phyloP scores from a whole-genome alignment of 2,888 invertebrate species.

The Polyommatus iphigenia region DNA sequence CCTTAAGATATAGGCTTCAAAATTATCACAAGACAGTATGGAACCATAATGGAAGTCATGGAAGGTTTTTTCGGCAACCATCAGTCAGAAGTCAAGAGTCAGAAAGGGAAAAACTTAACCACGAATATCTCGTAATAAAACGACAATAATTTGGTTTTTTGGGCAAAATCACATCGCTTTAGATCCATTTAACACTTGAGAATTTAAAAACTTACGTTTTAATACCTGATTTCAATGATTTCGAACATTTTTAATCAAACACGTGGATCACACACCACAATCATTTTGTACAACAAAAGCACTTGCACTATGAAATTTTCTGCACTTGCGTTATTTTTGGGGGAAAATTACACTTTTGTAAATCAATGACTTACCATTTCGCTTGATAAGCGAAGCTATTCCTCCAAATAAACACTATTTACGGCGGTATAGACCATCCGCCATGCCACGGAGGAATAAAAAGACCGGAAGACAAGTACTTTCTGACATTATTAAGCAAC shows the following conservation, averaged over 20 bases:
- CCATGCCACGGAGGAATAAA: slow-evolving; percentile 80
- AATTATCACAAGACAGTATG: not conserved
- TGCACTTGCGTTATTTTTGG: slow-evolving; percentile 44
- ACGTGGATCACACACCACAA: slow-evolving; percentile 47
- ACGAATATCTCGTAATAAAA: not conserved
- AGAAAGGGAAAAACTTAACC: not conserved
- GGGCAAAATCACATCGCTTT: not conserved
- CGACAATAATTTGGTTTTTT: not conserved
- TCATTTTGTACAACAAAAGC: slow-evolving; percentile 40
- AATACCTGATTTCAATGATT: slow-evolving; percentile 40
- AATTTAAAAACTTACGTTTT: slow-evolving; percentile 38
- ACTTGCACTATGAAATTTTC: slow-evolving; percentile 46
- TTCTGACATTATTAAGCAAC: slow-evolving; percentile 58
- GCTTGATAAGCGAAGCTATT: slow-evolving; percentile 72
- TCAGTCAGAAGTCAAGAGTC: no score
- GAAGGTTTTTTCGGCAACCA: not conserved
- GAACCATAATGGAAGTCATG: not conserved
- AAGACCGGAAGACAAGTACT: slow-evolving; percentile 69
- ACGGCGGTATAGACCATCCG: slow-evolving; percentile 75
- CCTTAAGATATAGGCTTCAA: not conserved
- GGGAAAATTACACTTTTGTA: slow-evolving; percentile 45
- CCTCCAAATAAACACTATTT: slow-evolving; percentile 71
- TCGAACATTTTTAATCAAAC: slow-evolving; percentile 44
- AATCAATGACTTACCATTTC: slow-evolving; percentile 71
- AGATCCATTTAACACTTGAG: not conserved